phyloP scores from a whole-genome alignment of 2,113 vertebrate species.

The Brevimyrus niger region DNA sequence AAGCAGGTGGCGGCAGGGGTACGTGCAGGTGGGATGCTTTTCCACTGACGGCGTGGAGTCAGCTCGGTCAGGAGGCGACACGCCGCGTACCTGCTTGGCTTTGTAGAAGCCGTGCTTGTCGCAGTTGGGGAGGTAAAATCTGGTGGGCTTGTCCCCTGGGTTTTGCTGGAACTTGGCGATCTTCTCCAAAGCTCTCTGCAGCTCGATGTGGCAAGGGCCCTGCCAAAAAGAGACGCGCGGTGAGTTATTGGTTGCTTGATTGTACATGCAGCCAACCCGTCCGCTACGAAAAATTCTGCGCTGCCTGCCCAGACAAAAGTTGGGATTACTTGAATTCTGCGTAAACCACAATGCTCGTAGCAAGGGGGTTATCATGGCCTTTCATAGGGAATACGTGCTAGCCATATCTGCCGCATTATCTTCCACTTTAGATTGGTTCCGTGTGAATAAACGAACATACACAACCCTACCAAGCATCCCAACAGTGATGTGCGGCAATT shows the following conservation, averaged over 20 bases:
- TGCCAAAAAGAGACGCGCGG: conserved; percentile 33
- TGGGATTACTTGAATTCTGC: background rate
- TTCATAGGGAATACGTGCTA: background rate
- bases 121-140: conserved; percentile 93
- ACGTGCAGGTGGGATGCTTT: conserved; percentile 24
- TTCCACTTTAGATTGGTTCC: background rate
- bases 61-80: background rate
- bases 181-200: conserved; percentile 75
- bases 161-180: conserved; percentile 73
- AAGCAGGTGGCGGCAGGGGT: background rate
- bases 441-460: background rate
- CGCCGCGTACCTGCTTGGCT: conserved; percentile 78
- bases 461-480: background rate
- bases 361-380: background rate
- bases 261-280: background rate
- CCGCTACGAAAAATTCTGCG: background rate
- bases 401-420: background rate
- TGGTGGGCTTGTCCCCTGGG: conserved; percentile 66
- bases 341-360: background rate
- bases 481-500: background rate
- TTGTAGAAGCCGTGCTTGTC: conserved; percentile 83
- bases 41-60: conserved; percentile 18
- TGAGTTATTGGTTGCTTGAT: conserved; percentile 21
- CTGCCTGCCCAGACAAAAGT: background rate
- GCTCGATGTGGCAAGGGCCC: conserved; percentile 81